A percentile compares a stretch with the other conserved stretches of the same genome.
Evolutionary conservation across 1,140 invertebrate species (phyloP).

Genomic region (Yoshiicerus persimilis): DNA sequence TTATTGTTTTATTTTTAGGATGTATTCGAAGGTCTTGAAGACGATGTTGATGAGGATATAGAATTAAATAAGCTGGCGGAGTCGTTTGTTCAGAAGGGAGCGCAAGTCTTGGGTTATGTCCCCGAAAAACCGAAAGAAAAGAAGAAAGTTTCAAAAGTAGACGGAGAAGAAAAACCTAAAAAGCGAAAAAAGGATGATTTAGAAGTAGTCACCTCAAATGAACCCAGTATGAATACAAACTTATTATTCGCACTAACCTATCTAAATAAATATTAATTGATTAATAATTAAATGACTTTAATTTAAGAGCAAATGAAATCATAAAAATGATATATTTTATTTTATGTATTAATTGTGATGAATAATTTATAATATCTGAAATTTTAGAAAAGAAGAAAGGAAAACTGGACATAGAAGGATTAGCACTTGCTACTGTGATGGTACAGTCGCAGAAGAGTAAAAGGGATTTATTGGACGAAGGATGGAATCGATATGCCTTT

Average conservation of each 20-base stretch:
- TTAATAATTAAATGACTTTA: not conserved
- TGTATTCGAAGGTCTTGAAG: conserved; percentile 76
- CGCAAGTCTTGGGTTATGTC: conserved; percentile 47
- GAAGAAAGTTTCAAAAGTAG: not conserved
- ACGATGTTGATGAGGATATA: conserved; percentile 80
- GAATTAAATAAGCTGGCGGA: conserved; percentile 79
- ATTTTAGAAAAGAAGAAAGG: conserved; percentile 63
- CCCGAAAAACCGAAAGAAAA: conserved; percentile 48
- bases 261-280: not conserved
- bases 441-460: conserved; percentile 81
- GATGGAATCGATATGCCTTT: conserved; percentile 87
- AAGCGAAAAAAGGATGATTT: conserved; percentile 53
- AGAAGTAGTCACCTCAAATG: conserved; percentile 62
- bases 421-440: conserved; percentile 83
- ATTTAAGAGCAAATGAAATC: not conserved
- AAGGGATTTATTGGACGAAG: conserved; percentile 80
- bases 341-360: too few relatives aligned
- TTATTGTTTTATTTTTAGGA: conserved; percentile 58
- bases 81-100: conserved; percentile 61
- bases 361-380: too few relatives aligned
- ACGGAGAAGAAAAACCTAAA: conserved; percentile 51
- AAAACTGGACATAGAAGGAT: conserved; percentile 80
- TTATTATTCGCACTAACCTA: conserved; percentile 51
- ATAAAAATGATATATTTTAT: too few relatives aligned
- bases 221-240: not conserved